These are phyloP conservation scores for Eurytoma adleriae DNA, from an alignment of 2,888 invertebrate genomes.

Conservation along the genomic window DNA sequence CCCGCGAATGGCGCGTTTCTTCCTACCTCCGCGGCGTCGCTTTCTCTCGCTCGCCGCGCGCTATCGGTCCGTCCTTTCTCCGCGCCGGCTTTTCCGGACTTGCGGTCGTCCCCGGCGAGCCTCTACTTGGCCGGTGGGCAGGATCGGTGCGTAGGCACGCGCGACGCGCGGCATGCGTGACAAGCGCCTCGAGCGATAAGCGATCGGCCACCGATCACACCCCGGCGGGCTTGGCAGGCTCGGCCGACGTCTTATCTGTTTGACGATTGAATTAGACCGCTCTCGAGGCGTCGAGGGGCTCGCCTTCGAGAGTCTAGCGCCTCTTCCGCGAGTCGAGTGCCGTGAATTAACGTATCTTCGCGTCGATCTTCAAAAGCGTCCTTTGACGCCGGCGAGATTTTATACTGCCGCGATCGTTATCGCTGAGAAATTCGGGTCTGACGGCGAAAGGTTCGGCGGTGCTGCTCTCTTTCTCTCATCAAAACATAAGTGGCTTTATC, in stretches of 20 bases:
- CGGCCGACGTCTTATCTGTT: slow-evolving; percentile 12
- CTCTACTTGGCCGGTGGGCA: too few species aligned
- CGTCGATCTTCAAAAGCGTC: too few species aligned
- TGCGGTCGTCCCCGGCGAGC: not conserved
- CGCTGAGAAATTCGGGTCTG: too few species aligned
- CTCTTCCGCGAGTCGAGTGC: too few species aligned
- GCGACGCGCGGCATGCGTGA: slow-evolving; percentile 2
- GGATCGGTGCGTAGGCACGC: not conserved
- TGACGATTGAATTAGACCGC: slow-evolving; percentile 35
- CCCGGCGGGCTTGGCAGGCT: not conserved
- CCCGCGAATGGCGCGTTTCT: slow-evolving; percentile 27
- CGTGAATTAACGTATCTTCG: too few species aligned
- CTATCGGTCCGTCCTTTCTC: slow-evolving; percentile 4
- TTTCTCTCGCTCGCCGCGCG: slow-evolving; percentile 33
- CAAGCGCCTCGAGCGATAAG: not conserved
- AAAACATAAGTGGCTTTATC: too few species aligned
- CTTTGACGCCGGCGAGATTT: too few species aligned
- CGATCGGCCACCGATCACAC: not conserved
- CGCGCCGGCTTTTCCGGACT: not conserved
- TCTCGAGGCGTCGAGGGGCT: slow-evolving; percentile 17
- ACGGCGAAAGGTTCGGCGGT: too few species aligned
- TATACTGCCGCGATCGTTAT: too few species aligned
- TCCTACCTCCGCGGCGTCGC: not conserved
- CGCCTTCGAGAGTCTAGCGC: not conserved
- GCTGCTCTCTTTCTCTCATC: too few species aligned